These are phyloP conservation scores for Rhamnusium bicolor DNA, from an alignment of 2,888 invertebrate species.

Conservation along the genomic window DNA sequence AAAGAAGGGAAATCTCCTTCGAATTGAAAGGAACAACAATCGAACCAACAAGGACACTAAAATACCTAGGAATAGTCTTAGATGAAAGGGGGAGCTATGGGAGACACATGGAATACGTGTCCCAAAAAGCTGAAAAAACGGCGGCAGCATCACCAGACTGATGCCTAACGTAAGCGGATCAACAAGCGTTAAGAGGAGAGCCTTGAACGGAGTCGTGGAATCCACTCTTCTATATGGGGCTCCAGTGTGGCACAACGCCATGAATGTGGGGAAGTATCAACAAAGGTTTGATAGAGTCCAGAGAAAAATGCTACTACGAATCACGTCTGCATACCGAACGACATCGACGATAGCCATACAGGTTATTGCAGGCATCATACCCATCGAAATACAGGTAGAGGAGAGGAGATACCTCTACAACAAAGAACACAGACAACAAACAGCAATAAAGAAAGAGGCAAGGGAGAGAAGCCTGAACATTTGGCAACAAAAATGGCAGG, in stretches of 20 bases:
- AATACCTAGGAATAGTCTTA: neutral
- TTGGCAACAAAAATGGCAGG: conserved; percentile 36
- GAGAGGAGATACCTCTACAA: neutral
- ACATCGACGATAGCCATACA: conserved; percentile 9
- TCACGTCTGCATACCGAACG: conserved; percentile 29
- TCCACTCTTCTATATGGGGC: conserved; percentile 40
- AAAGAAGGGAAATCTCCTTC: too few relatives aligned
- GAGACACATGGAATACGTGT: neutral
- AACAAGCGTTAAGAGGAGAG: conserved; percentile 17
- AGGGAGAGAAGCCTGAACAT: neutral
- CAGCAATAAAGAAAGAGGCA: neutral
- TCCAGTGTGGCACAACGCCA: conserved; percentile 35
- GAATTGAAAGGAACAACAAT: neutral
- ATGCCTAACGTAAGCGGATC: conserved; percentile 49
- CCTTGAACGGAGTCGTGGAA: conserved; percentile 29
- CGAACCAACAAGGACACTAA: neutral
- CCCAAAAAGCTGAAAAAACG: conserved; percentile 26
- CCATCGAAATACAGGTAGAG: neutral
- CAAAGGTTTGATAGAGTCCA: neutral
- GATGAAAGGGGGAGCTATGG: neutral
- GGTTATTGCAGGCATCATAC: neutral
- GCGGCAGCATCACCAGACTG: conserved; percentile 44
- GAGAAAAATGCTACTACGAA: conserved; percentile 22
- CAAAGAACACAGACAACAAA: neutral
- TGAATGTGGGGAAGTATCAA: neutral